Conservation (phyloP, 2,797 vertebrate species). For the Prunella strophiata region DNA sequence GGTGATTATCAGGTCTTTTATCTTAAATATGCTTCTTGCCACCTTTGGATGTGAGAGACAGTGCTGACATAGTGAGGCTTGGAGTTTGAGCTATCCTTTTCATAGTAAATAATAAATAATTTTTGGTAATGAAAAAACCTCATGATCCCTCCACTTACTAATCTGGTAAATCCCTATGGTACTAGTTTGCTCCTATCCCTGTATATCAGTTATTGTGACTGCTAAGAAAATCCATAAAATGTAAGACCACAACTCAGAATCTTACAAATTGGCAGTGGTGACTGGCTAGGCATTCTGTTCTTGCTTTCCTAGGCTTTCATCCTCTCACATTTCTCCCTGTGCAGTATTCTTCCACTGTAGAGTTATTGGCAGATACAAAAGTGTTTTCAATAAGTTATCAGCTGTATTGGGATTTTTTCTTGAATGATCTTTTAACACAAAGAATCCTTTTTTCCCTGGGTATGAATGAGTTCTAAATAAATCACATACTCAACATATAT, state of each 20-base stretch:
- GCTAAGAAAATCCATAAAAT: neutral
- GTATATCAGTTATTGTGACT: neutral
- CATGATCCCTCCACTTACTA: neutral
- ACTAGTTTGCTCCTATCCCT: neutral
- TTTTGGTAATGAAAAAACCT: neutral
- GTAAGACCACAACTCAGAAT: neutral
- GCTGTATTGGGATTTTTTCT: neutral
- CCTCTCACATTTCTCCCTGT: neutral
- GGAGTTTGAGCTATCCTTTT: conserved; percentile 9
- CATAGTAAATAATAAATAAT: neutral
- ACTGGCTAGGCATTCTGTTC: neutral
- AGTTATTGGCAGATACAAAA: neutral
- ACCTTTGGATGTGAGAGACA: neutral
- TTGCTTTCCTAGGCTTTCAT: neutral
- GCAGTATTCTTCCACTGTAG: neutral
- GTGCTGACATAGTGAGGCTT: neutral
- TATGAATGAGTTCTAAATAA: neutral
- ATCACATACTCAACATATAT: neutral
- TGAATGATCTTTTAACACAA: neutral
- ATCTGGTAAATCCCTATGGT: neutral
- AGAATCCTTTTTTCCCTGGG: neutral
- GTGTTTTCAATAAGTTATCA: neutral
- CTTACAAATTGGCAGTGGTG: neutral
- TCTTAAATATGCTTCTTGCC: conserved; percentile 43
- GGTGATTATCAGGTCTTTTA: conserved; percentile 18